Percentiles rank a stretch among this genome's conserved stretches.
Evolutionary conservation across 2,797 vertebrate species (phyloP).

Genomic region (Australoheros facetus): DNA sequence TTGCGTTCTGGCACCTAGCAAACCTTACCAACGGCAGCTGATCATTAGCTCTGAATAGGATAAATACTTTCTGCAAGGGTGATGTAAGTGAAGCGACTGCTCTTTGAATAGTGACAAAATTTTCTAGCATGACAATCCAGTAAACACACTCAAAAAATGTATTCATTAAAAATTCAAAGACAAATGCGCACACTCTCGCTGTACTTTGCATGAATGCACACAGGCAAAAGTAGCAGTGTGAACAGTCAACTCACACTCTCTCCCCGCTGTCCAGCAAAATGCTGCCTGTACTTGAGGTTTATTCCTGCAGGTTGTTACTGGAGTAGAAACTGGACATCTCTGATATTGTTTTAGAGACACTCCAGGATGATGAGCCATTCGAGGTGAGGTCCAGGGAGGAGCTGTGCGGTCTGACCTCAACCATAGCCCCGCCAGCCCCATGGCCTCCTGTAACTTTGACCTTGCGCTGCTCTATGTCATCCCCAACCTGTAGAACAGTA

Average conservation of each 20-base stretch:
- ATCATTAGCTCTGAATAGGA: not conserved
- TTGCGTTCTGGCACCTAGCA: constrained; percentile 6
- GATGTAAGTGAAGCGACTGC: not conserved
- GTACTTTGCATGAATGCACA: constrained; percentile 11
- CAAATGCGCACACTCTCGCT: constrained; percentile 25
- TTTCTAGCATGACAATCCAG: not conserved
- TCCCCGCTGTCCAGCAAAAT: not conserved
- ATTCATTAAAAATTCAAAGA: constrained; percentile 28
- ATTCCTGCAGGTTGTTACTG: constrained; percentile 83
- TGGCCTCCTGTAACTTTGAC: constrained; percentile 46
- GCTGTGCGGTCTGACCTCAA: constrained; percentile 55
- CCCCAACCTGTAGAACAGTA: constrained; percentile 76
- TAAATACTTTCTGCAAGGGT: not conserved
- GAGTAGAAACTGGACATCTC: constrained; percentile 94
- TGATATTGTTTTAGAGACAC: constrained; percentile 89
- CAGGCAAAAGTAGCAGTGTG: constrained; percentile 14
- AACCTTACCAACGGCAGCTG: not conserved
- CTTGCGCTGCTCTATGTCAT: constrained; percentile 81
- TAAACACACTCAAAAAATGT: constrained; percentile 8
- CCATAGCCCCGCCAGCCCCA: not conserved
- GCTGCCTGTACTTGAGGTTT: not conserved
- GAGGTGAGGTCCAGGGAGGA: constrained; percentile 88
- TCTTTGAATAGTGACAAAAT: constrained; percentile 18
- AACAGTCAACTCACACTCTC: constrained; percentile 26
- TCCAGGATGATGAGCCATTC: constrained; percentile 90